These are phyloP conservation scores for Hapalemur alaotrensis DNA, from an alignment of 2,797 vertebrate species.

Conservation along the genomic window DNA sequence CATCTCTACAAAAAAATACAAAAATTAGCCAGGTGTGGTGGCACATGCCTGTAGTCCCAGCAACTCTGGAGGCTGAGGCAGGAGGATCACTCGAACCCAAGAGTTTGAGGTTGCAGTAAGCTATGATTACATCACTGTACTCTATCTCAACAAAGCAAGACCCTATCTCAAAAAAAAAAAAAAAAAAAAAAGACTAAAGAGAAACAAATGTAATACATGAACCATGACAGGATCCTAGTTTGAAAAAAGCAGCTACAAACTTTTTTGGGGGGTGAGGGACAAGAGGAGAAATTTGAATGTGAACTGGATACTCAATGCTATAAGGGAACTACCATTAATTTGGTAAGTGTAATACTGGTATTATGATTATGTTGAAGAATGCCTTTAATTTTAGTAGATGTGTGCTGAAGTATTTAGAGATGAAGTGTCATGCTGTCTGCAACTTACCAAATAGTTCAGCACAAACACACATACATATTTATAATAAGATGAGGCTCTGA, in stretches of 20 bases:
- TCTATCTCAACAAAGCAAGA: neutral
- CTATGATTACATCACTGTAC: neutral
- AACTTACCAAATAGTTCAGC: slow-evolving; percentile 6
- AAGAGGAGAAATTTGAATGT: neutral
- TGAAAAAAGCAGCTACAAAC: neutral
- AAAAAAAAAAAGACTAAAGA: neutral
- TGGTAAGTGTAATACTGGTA: neutral
- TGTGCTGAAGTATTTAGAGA: neutral
- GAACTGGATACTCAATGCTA: neutral
- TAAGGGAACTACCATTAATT: neutral
- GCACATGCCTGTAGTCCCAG: neutral
- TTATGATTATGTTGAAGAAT: neutral
- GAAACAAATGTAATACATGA: neutral
- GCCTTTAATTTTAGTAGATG: slow-evolving; percentile 7
- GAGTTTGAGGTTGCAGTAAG: neutral
- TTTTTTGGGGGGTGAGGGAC: neutral
- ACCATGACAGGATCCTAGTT: neutral
- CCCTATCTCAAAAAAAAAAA: neutral
- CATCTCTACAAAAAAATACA: neutral
- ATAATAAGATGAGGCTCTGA: neutral
- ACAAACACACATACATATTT: slow-evolving; percentile 21
- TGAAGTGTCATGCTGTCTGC: neutral
- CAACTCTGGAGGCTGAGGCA: neutral
- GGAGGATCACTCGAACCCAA: neutral
- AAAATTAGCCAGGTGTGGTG: neutral